Base-by-base conservation (phyloP, 2,113 vertebrate genomes). In the Serinus canaria region DNA sequence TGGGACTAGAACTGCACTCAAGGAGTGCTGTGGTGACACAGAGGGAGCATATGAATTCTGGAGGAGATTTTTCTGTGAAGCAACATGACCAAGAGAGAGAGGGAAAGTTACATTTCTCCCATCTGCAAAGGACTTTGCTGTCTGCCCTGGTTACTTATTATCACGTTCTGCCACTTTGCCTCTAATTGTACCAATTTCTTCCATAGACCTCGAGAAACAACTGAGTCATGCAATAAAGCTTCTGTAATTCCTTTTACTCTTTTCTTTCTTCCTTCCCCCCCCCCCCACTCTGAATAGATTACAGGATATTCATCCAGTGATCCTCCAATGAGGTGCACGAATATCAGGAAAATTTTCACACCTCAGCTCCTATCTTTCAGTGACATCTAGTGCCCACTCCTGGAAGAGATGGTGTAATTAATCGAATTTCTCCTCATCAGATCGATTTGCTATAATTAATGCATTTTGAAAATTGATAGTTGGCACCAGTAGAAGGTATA, bases 301-400 rank as follows among this genome's bases (percentile, higher is more conserved):
- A 19, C 25, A 39, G 41, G 39, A 7, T 52, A 68, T 31, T 56
- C 59, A 8, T 28, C 37, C 64, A 35, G 28, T 20, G 47, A 39
- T 18, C 19, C 49, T 81, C 43, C 28, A 3, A 11, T 35, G 43
- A 59, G 73, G 16, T 18, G 58, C 41, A 3, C 4, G 0, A 70
- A n/a, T 4, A 7, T 27, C 46, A 3, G 50, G 13, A 81, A 83
- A 83, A 74, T 39, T 76, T 73, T 46, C n/a, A 13, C 1, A 4
- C 14, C 30, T 15, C 62, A 68, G 79, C 52, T 56, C 64, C 64
- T 95, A 83, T 95, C 93, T 88, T 77, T 70, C 23, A 67, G 13
- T 95, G 96, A 90, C 96, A 96, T 89, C 96, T 96, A 92, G 79
- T 87, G 96, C 28, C 68, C 31, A 11, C 0, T 3, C 6, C 0